Percentiles rank a stretch among this genome's conserved stretches.
Evolutionary conservation across 2,113 vertebrate species (phyloP).

Genomic region (Nansenia antarctica): DNA sequence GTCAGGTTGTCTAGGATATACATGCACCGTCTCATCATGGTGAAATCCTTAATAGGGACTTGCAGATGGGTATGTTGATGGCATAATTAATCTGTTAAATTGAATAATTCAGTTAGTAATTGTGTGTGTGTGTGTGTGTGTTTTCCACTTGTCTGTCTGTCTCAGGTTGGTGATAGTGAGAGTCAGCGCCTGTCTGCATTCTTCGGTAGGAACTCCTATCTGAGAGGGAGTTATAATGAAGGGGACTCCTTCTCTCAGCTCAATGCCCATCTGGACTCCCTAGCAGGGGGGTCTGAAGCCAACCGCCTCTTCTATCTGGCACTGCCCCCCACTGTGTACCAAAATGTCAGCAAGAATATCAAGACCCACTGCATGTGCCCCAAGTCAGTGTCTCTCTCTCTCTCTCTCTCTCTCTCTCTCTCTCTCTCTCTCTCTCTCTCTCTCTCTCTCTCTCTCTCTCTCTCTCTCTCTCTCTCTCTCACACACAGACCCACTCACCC

Average conservation of each 20-base stretch:
- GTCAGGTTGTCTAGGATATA: not conserved
- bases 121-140: not conserved
- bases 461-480: not conserved
- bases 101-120: not conserved
- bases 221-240: constrained; percentile 61
- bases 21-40: not conserved
- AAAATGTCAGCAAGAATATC: constrained; percentile 62
- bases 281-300: constrained; percentile 60
- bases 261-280: constrained; percentile 57
- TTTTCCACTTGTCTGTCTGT: not conserved
- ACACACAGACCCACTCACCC: no score
- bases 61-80: no score
- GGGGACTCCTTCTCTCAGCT: constrained; percentile 56
- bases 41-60: no score
- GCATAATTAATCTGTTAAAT: not conserved
- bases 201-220: constrained; percentile 67
- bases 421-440: no score
- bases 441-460: no score
- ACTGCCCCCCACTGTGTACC: constrained; percentile 62
- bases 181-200: constrained; percentile 51
- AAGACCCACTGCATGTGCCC: constrained; percentile 74
- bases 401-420: no score
- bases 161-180: constrained; percentile 54
- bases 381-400: constrained; percentile 70
- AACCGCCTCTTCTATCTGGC: constrained; percentile 88